Base-by-base conservation (phyloP, 1,140 invertebrate genomes). In the Apolygus lucorum region DNA sequence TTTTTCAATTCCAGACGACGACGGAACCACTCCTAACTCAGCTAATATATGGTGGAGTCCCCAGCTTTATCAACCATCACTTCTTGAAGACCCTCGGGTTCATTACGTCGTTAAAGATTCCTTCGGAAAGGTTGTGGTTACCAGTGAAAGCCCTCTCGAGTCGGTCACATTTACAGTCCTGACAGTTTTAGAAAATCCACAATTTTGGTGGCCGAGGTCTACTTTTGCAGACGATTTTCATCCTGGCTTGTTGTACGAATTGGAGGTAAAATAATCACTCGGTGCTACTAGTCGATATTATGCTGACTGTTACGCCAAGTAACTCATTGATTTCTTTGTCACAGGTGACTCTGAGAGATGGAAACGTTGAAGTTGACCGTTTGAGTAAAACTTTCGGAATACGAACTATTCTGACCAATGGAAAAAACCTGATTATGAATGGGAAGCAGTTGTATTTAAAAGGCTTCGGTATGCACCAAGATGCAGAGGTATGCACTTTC, bases 391-490 rank as follows among this genome's bases (percentile, higher is more conserved):
- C 78, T 52, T 80, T 88, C 76, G 87, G 87, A 2, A 84, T 88
- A 69, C 78, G 87, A 28, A 81, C 78, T 13, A 75, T 88, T 14
- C 72, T 74, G 21, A 79, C 82, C 54, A 79, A 77, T 11, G 72
- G 77, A 11, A 77, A 73, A 1, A 74, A 78, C 28, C 72, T 88
- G 26, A 75, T 81, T 2, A 81, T 89, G 25, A 89, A 88, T 74
- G 76, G 77, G 8, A 77, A 78, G 72, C 81, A 81, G 42, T 81
- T 88, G 72, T 88, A 88, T 75, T 84, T 87, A 70, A 79, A 78
- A 72, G 87, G 87, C 8, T 85, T 86, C 74, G 85, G 84, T 54
- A 85, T 83, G 76, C 87, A 88, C 76, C 87, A 88, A 78, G 87
- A 88, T 78, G 79, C 81, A 54, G 81, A 86, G 77, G 84, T 87